phyloP scores from a whole-genome alignment of 2,888 invertebrate genomes.

The Aproaerema taeniolella region DNA sequence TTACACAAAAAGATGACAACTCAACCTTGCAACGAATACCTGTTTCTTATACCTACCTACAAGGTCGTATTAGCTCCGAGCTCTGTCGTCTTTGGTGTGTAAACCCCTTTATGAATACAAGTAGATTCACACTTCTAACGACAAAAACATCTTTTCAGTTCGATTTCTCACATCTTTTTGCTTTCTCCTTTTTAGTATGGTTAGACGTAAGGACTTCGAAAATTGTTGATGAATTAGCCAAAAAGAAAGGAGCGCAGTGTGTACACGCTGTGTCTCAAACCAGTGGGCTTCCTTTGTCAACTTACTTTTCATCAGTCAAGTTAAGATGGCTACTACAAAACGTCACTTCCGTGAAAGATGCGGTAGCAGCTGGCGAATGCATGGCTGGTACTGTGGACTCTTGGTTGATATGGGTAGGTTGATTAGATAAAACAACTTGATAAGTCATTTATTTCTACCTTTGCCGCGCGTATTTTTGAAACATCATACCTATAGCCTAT shows the following conservation, averaged over 20 bases:
- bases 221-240: constrained; percentile 85
- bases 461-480: no score
- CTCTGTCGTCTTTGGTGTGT: no score
- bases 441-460: no score
- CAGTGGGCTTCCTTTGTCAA: constrained; percentile 96
- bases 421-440: no score
- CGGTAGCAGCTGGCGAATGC: constrained; percentile 82
- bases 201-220: constrained; percentile 91
- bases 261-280: constrained; percentile 55
- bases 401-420: constrained; percentile 94
- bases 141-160: no score
- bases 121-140: no score
- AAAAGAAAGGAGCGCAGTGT: constrained; percentile 55
- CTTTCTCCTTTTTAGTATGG: constrained; percentile 93
- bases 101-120: no score
- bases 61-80: no score
- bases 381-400: constrained; percentile 94
- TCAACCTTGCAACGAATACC: no score
- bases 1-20: no score
- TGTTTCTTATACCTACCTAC: no score
- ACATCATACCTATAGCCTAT: no score
- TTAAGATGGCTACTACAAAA: constrained; percentile 95
- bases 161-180: constrained; percentile 4
- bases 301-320: constrained; percentile 97
- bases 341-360: constrained; percentile 83